Base-by-base conservation (phyloP, 2,113 vertebrate species). In the Dasyornis broadbenti region DNA sequence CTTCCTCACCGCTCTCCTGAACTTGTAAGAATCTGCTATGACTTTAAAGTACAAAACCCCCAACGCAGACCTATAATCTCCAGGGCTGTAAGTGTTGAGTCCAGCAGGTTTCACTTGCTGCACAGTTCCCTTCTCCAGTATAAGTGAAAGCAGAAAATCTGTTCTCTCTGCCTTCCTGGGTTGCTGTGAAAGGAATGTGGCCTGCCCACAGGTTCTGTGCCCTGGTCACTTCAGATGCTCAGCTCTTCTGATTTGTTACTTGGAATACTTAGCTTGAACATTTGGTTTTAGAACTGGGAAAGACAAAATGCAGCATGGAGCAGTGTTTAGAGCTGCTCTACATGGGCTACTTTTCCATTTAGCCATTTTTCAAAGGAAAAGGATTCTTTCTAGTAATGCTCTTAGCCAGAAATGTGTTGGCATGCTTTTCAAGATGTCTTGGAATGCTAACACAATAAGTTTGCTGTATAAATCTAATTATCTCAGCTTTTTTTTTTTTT, bases 391-490 rank as follows among this genome's bases (percentile, higher is more conserved):
- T 71, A n/a, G 24, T 72, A 56, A 49, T 89, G 39, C 19, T 71
- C 59, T 81, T 45, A 83, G 60, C 37, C 82, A 87, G 86, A 87
- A 80, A 78, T 28, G 7, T 81, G 49, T 72, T 80, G 72, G 16
- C 82, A 70, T 76, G 56, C 15, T 78, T 93, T 95, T 91, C 66
- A 68, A 69, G 60, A 37, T 2, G 2, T 26, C 52, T 73, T 94
- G 75, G 75, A 90, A 78, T 53, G 37, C 28, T 65, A 39, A 45
- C 73, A 56, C 20, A 39, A 27, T 52, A 68, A 78, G 35, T 82
- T 94, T 5, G 13, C 61, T 95, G 52, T 86, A 93, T 65, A 95
- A 89, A 89, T 94, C 94, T 96, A 91, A 92, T 95, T 89, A 87
- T 87, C 42, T 83, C 65, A 37, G 70, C 66, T 40, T 88, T 60